These are phyloP conservation scores for Ptychoptera albimana DNA, from an alignment of 2,888 invertebrate genomes.

Conservation along the genomic window DNA sequence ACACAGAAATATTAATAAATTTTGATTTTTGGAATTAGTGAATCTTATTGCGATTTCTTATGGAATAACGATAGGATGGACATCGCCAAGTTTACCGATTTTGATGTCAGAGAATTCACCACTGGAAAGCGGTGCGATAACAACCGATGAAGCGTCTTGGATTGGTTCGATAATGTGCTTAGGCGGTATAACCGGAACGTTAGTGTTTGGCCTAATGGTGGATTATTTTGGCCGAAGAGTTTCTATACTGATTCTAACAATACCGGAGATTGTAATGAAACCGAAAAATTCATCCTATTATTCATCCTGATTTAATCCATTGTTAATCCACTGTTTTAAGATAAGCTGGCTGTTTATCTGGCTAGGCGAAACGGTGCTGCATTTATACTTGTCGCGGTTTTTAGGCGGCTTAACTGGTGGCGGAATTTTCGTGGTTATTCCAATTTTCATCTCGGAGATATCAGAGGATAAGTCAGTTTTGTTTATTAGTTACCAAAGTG, in stretches of 20 bases:
- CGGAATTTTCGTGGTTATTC: conserved; percentile 19
- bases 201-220: conserved; percentile 23
- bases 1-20: too few species aligned
- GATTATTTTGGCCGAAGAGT: conserved; percentile 21
- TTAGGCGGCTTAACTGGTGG: conserved; percentile 22
- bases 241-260: conserved; percentile 16
- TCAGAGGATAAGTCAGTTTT: conserved; percentile 18
- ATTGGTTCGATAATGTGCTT: conserved; percentile 23
- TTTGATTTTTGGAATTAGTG: conserved; percentile 11
- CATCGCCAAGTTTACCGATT: conserved; percentile 22
- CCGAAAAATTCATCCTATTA: too few species aligned
- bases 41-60: conserved; percentile 23
- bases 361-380: conserved; percentile 17
- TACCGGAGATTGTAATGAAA: conserved; percentile 23
- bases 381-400: conserved; percentile 19
- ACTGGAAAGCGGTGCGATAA: conserved; percentile 20
- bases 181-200: conserved; percentile 22
- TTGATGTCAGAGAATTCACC: conserved; percentile 19
- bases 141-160: conserved; percentile 21
- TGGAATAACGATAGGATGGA: conserved; percentile 26
- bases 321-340: too few species aligned
- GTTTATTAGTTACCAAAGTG: too few species aligned
- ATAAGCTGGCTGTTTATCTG: conserved; percentile 22
- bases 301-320: too few species aligned
- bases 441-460: conserved; percentile 23